These are phyloP conservation scores for Chydorus sphaericus DNA, from an alignment of 2,888 invertebrate species.

Conservation along the genomic window DNA sequence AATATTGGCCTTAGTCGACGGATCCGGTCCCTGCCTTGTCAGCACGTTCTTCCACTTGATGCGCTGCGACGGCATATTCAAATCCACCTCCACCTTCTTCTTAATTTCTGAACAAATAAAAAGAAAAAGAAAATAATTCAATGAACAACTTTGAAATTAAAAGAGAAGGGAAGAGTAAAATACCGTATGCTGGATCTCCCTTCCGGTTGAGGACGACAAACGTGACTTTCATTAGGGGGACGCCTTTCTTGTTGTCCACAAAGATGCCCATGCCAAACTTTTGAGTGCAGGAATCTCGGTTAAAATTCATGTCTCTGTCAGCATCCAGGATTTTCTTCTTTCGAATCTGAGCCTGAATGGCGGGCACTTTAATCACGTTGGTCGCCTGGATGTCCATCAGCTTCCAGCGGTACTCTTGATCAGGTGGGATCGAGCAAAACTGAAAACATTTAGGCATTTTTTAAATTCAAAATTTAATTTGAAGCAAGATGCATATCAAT, in stretches of 20 bases:
- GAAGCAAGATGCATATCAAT: no score
- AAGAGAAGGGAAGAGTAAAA: neutral
- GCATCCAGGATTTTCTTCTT: constrained; percentile 63
- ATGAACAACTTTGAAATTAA: neutral
- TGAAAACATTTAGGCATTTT: no score
- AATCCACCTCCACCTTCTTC: constrained; percentile 31
- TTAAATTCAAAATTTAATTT: no score
- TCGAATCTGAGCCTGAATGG: constrained; percentile 59
- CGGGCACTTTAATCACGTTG: constrained; percentile 72
- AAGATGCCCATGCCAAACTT: constrained; percentile 69
- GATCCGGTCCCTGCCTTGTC: constrained; percentile 23
- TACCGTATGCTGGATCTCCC: constrained; percentile 15
- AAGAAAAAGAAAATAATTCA: constrained; percentile 18
- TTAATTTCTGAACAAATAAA: constrained; percentile 30
- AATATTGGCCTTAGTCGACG: constrained; percentile 51
- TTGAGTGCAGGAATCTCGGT: constrained; percentile 40
- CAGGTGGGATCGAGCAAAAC: constrained; percentile 57
- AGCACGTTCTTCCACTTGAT: constrained; percentile 26
- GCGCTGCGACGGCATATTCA: constrained; percentile 29
- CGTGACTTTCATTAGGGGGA: constrained; percentile 30
- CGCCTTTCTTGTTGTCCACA: constrained; percentile 41
- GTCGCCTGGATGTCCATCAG: constrained; percentile 68
- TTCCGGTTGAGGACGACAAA: constrained; percentile 32
- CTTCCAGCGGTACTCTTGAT: constrained; percentile 65
- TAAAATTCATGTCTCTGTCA: constrained; percentile 33